Evolutionary conservation across 2,113 vertebrate species (phyloP), one percentile per base, ranked within the genome.

Genomic region (Camarhynchus parvulus): DNA sequence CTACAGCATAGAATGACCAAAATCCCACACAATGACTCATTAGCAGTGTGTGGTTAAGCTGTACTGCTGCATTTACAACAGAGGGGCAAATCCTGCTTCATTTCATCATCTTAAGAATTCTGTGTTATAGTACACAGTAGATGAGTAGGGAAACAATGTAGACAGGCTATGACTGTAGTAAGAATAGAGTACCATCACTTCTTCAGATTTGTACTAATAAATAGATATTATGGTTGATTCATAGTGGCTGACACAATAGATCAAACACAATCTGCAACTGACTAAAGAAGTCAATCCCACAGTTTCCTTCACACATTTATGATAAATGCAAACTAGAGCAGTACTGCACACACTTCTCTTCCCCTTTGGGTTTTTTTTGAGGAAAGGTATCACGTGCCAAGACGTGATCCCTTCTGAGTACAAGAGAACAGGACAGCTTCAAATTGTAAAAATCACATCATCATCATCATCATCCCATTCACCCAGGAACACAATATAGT

Each of bases 141-240:
- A 1, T 41, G 70, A 76, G 28, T 8, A 53, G 59, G 15, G 31
- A 89, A 53, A 56, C 7, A 72, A 11, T 2, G 31, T 2, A 73
- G n/a, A 58, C 41, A 62, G 31, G 37, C 49, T 61, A 14, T 15
- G 39, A 50, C 19, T 10, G 3, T 7, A 10, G 19, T 7, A 17
- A 85, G 46, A 92, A 39, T 0, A 73, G 19, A 39, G 3, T 35
- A 69, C 9, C 24, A 68, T 8, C 31, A 55, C 23, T 21, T 53
- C 59, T 73, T 44, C 18, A 41, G 28, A 90, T 53, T 10, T 64
- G 15, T 52, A 41, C 21, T 78, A 81, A 63, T 13, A 72, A 66
- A 47, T 0, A 79, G 5, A 9, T 30, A 68, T 3, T 14, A 9
- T 0, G 0, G 74, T n/a, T 68, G 53, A 73, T 50, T 87, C 24